These are phyloP conservation scores for Drosophila glabriapex DNA, from an alignment of 2,888 invertebrate species.

Conservation along the genomic window DNA sequence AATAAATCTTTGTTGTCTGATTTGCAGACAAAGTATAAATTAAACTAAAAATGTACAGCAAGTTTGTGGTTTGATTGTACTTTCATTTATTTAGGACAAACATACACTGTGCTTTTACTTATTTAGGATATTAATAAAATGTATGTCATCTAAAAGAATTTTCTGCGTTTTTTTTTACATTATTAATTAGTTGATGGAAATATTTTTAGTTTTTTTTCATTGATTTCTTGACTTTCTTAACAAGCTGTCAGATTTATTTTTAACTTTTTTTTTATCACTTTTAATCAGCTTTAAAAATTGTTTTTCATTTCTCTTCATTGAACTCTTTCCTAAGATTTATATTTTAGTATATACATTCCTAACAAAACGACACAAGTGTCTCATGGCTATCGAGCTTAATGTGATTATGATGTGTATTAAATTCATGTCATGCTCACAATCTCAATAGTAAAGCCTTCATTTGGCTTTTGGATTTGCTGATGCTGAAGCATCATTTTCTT, in stretches of 20 bases:
- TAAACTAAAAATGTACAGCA: neutral
- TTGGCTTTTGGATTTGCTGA: neutral
- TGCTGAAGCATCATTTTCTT: neutral
- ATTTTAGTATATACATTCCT: neutral
- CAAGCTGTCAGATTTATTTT: neutral
- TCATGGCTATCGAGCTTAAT: neutral
- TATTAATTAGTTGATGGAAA: neutral
- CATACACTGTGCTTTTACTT: neutral
- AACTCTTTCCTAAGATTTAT: neutral
- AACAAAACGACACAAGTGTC: neutral
- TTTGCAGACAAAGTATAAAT: neutral
- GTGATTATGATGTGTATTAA: slow-evolving; percentile 4
- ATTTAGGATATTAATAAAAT: neutral
- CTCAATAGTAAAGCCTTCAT: neutral
- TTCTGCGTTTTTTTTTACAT: neutral
- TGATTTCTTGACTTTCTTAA: neutral
- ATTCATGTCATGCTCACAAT: neutral
- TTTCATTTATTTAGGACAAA: neutral
- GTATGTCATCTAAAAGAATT: neutral
- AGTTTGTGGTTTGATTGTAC: neutral
- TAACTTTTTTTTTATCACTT: neutral
- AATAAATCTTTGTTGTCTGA: neutral
- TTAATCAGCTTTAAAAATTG: no score
- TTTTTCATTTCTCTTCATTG: neutral
- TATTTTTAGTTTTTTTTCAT: neutral